phyloP scores from a whole-genome alignment of 2,888 invertebrate species.

The Nephrotoma flavescens region DNA sequence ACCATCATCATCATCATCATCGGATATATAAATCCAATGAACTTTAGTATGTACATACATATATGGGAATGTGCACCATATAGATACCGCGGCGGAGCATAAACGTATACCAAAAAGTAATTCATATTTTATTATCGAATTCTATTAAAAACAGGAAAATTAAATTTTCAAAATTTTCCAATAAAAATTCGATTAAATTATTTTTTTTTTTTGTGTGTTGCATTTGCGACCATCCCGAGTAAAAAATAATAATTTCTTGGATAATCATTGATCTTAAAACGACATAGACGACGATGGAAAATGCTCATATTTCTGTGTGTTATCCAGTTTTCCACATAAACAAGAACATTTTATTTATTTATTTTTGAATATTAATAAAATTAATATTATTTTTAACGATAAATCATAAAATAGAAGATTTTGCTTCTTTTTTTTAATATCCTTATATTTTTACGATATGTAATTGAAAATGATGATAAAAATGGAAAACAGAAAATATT shows the following conservation, averaged over 20 bases:
- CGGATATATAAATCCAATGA: neutral
- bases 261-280: neutral
- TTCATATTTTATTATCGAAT: neutral
- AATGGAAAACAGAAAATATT: neutral
- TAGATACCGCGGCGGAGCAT: neutral
- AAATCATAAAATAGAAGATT: neutral
- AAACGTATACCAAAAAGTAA: neutral
- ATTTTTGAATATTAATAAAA: neutral
- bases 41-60: neutral
- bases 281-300: neutral
- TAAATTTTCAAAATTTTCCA: neutral
- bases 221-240: neutral
- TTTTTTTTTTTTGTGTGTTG: neutral
- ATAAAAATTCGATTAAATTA: neutral
- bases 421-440: neutral
- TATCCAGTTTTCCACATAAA: neutral
- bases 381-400: neutral
- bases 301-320: neutral
- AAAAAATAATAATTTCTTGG: neutral
- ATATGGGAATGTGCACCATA: neutral
- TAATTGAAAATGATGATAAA: neutral
- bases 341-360: neutral
- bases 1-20: neutral
- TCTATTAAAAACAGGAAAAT: neutral
- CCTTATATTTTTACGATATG: neutral